Base-by-base conservation (phyloP, 2,888 invertebrate species). In the Esperia sulphurella region DNA sequence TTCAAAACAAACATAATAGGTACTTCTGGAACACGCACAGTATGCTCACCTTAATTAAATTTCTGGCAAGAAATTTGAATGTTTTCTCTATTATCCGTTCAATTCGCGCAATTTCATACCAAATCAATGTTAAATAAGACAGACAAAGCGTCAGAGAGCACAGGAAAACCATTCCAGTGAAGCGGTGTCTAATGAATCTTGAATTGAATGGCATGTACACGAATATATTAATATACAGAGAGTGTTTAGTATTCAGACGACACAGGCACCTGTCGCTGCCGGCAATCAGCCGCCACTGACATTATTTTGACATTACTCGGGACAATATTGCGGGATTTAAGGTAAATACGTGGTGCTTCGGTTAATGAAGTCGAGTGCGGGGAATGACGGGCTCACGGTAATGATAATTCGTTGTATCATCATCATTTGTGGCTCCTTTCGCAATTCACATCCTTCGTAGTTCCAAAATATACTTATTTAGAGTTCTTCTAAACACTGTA, bases 241-340 rank as follows among this genome's bases (percentile, higher is more conserved):
- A 47, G 54, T 49, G 61, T 65, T 71, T 65, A 59, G 61, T 63
- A 71, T 71, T 67, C 69, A 58, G 58, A 53, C 51, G 58, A 59
- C 58, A 63, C 57, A 51, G 59, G 52, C 65, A 67, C 62, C 65
- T 67, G 71, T 59, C 63, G 62, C 55, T 57, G 58, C 54, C 57
- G 59, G 65, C 67, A 69, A 71, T 71, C 65, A 69, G 60, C 58
- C 62, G 46, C 51, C 54, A 48, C 55, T 52, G 63, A 57, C 58
- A 70, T 71, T 68, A 71, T 68, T 69, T 68, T 58, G 63, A 66
- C 65, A 66, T 71, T 69, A 70, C 61, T 58, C 57, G 13, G 13
- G 60, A 67, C 70, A 64, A 62, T 63, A 64, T 59, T 55, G 61
- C 60, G 55, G 60, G 52, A 56, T 62, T 63, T 62, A 59, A 58